A percentile compares a stretch with the other conserved stretches of the same genome.
Evolutionary conservation across 35 echinoderm and acorn worm genomes (phyloP).

Genomic region (Anneissia japonica): DNA sequence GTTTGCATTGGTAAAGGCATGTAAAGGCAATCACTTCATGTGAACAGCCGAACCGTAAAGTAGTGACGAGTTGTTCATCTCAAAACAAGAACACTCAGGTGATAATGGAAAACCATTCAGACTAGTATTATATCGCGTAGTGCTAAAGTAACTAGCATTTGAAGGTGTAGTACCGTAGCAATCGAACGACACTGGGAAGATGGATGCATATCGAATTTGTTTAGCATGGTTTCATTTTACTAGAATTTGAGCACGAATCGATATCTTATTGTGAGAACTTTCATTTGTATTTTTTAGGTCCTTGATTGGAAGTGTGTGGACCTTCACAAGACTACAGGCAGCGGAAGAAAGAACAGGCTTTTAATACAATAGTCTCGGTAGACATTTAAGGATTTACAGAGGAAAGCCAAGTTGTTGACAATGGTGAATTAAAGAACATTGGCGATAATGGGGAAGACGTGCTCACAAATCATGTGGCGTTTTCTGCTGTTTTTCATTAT

Average conservation of each 20-base stretch:
- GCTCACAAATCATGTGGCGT: neutral
- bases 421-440: neutral
- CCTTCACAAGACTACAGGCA: neutral
- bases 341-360: neutral
- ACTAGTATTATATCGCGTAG: too few relatives aligned
- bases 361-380: neutral
- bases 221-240: neutral
- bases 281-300: neutral
- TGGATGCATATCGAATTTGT: neutral
- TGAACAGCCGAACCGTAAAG: neutral
- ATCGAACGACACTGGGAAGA: neutral
- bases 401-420: neutral
- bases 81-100: neutral
- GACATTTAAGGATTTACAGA: neutral
- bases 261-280: neutral
- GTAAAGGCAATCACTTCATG: neutral
- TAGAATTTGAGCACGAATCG: neutral
- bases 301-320: neutral
- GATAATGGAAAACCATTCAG: neutral
- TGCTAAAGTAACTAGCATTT: neutral
- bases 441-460: neutral
- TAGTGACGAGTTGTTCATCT: too few relatives aligned
- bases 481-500: neutral
- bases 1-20: neutral
- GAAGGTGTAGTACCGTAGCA: neutral